Conservation (phyloP, 2,797 vertebrate species). For the Melanogrammus aeglefinus region DNA sequence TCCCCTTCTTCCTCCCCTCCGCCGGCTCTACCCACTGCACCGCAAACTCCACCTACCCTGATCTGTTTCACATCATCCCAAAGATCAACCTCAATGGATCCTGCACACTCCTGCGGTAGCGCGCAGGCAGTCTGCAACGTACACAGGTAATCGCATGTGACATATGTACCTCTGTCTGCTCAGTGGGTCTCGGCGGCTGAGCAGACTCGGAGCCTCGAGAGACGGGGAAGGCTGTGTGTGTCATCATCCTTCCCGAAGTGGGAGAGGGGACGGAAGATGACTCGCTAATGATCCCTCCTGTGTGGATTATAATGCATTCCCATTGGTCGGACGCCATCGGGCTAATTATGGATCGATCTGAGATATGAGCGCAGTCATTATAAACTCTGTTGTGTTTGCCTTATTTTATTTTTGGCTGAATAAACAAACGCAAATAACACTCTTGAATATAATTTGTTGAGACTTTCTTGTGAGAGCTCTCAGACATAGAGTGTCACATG, state of each 20-base stretch:
- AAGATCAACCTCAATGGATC: constrained; percentile 39
- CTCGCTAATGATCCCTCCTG: neutral
- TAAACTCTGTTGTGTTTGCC: neutral
- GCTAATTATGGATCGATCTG: neutral
- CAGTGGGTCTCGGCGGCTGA: constrained; percentile 41
- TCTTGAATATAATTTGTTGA: neutral
- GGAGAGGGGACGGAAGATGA: neutral
- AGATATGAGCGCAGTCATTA: neutral
- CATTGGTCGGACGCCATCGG: neutral
- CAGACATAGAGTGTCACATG: neutral
- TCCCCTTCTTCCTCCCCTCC: neutral
- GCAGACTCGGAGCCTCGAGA: constrained; percentile 9
- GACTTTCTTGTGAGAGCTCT: neutral
- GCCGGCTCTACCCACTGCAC: constrained; percentile 12
- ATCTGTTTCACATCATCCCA: constrained; percentile 34
- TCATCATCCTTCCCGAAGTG: constrained; percentile 13
- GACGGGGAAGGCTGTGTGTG: neutral
- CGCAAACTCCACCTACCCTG: neutral
- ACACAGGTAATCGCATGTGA: constrained; percentile 48
- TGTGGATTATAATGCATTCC: neutral
- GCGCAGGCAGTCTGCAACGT: constrained; percentile 37
- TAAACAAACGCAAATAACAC: neutral
- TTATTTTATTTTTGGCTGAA: neutral
- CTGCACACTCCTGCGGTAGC: constrained; percentile 19
- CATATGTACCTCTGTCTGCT: constrained; percentile 48